Conservation (phyloP, 37 sponge, comb jelly and placozoan genomes). For the Halisarca cf. caerulea region DNA sequence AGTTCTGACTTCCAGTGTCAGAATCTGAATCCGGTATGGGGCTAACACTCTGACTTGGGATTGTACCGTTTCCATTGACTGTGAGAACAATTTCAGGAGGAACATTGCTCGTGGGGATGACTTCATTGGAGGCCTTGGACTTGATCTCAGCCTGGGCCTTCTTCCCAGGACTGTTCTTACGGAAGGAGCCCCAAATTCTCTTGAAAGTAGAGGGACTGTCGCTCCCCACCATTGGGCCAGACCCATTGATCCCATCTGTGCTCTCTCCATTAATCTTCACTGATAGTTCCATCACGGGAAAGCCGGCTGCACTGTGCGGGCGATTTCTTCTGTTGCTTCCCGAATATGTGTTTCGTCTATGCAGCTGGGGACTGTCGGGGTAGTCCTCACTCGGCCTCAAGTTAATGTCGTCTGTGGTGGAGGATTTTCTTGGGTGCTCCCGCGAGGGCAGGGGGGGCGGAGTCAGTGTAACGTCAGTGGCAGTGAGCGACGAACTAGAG, state of each 20-base stretch:
- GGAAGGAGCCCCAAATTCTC: constrained; percentile 1
- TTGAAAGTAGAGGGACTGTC: background rate
- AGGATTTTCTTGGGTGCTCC: background rate
- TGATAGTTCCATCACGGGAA: too few species aligned
- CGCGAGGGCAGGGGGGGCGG: constrained; percentile 9
- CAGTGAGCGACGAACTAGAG: background rate
- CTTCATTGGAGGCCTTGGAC: too few species aligned
- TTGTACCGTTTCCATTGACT: background rate
- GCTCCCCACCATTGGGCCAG: too few species aligned
- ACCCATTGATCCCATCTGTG: too few species aligned
- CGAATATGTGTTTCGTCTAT: background rate
- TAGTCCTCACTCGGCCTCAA: background rate
- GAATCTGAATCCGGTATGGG: background rate
- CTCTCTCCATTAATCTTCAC: too few species aligned
- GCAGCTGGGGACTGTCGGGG: background rate
- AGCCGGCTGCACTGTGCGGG: background rate
- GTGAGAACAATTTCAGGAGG: too few species aligned
- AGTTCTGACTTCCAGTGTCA: background rate
- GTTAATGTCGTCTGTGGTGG: constrained; percentile 20
- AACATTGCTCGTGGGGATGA: too few species aligned
- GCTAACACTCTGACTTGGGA: background rate
- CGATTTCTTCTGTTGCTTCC: background rate
- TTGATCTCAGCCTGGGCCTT: too few species aligned
- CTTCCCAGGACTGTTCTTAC: background rate
- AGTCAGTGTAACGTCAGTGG: too few species aligned